Conservation (phyloP, 2,888 invertebrate genomes). For the Ptychoptera albimana region DNA sequence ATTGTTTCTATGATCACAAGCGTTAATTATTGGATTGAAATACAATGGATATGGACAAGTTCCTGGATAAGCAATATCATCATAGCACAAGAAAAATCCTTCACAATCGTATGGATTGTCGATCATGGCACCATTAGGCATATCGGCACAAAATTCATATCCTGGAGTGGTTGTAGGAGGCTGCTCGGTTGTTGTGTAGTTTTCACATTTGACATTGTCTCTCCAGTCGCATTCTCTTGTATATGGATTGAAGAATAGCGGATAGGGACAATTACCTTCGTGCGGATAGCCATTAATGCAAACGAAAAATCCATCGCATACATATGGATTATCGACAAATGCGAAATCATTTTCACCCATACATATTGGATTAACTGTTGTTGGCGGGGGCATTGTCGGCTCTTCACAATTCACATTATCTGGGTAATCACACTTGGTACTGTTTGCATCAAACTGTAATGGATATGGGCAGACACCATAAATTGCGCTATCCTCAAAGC, state of each 20-base stretch:
- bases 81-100: not conserved
- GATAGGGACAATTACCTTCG: constrained; percentile 4
- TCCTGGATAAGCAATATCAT: not conserved
- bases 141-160: not conserved
- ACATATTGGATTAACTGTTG: not conserved
- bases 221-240: constrained; percentile 6
- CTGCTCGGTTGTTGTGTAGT: not conserved
- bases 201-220: not conserved
- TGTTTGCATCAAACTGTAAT: not conserved
- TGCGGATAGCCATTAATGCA: not conserved
- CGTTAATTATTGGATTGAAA: not conserved
- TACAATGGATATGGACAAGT: not conserved
- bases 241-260: constrained; percentile 6
- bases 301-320: not conserved
- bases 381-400: not conserved
- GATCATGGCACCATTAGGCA: not conserved
- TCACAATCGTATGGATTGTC: not conserved
- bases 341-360: too few relatives aligned
- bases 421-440: not conserved
- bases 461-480: not conserved
- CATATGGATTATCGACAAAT: not conserved
- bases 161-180: not conserved
- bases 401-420: too few relatives aligned
- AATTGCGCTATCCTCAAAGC: not conserved
- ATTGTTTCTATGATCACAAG: not conserved